Evolutionary conservation across 1,140 invertebrate species (phyloP).

Genomic region (Drosophila chauvacae): DNA sequence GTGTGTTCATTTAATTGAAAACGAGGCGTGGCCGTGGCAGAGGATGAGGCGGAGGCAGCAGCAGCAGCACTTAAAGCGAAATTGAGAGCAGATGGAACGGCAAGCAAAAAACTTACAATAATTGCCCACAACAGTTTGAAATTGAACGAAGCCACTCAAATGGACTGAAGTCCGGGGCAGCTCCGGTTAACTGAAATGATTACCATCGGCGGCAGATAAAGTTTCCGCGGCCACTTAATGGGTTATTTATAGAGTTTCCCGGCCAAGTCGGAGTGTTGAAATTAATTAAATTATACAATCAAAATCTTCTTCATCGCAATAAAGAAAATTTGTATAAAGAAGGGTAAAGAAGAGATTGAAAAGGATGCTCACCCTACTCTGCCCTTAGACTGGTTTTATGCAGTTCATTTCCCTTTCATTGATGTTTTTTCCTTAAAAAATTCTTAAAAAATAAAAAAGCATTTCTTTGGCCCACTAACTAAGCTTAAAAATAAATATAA

Average conservation of each 20-base stretch:
- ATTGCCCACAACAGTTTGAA: conserved; percentile 64
- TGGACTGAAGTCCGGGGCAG: conserved; percentile 38
- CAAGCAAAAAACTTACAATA: conserved; percentile 74
- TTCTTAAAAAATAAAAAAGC: too few species aligned
- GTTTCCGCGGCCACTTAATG: conserved; percentile 64
- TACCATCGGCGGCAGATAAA: conserved; percentile 62
- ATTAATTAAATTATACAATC: conserved; percentile 54
- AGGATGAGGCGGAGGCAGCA: neutral
- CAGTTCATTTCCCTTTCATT: neutral
- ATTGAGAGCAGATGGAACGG: conserved; percentile 73
- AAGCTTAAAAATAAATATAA: neutral
- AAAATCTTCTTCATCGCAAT: conserved; percentile 15
- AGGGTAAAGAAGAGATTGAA: neutral
- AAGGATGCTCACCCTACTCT: neutral
- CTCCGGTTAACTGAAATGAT: conserved; percentile 48
- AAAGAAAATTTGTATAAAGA: neutral
- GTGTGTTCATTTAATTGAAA: conserved; percentile 81
- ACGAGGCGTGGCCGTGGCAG: conserved; percentile 55
- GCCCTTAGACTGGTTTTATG: neutral
- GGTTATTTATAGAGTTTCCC: conserved; percentile 68
- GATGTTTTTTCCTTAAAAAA: neutral
- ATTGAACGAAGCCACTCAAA: conserved; percentile 50
- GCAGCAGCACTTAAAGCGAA: conserved; percentile 68
- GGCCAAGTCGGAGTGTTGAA: conserved; percentile 32
- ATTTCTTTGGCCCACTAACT: too few species aligned